Percentiles rank a stretch among this genome's conserved stretches.
Evolutionary conservation across 2,113 vertebrate species (phyloP).

Genomic region (Delphinus delphis): DNA sequence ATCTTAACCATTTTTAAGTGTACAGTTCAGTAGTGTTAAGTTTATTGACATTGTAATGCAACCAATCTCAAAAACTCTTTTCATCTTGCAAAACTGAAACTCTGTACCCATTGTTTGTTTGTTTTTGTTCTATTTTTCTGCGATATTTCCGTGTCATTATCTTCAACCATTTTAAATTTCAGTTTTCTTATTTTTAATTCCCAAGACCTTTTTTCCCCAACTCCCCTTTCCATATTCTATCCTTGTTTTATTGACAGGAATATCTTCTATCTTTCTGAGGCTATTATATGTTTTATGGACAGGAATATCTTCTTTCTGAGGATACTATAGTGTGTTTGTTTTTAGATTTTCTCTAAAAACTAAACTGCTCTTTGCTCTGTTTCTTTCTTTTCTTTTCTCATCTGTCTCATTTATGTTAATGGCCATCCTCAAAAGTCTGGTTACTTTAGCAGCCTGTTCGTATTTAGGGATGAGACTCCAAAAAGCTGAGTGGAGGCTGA

Average conservation of each 20-base stretch:
- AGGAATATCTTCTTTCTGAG: neutral
- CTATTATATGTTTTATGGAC: neutral
- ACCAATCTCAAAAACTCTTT: neutral
- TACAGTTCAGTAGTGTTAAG: neutral
- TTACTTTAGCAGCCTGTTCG: neutral
- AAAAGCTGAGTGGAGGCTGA: neutral
- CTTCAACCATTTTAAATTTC: slow-evolving; percentile 4
- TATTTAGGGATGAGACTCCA: neutral
- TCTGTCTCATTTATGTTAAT: slow-evolving; percentile 14
- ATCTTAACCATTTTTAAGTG: neutral
- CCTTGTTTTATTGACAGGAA: neutral
- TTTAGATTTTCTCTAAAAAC: slow-evolving; percentile 1
- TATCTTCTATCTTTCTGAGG: neutral
- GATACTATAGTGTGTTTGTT: neutral
- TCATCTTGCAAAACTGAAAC: neutral
- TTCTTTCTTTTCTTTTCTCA: neutral
- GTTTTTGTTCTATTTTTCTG: neutral
- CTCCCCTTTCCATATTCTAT: neutral
- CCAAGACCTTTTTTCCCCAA: neutral
- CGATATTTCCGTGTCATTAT: neutral
- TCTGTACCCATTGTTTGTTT: neutral
- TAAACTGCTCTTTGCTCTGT: neutral
- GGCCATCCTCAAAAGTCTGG: neutral
- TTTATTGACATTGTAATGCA: neutral
- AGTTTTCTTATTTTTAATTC: neutral